These are phyloP conservation scores for Whitmania pigra DNA, from an alignment of 1,140 invertebrate genomes.

Conservation along the genomic window DNA sequence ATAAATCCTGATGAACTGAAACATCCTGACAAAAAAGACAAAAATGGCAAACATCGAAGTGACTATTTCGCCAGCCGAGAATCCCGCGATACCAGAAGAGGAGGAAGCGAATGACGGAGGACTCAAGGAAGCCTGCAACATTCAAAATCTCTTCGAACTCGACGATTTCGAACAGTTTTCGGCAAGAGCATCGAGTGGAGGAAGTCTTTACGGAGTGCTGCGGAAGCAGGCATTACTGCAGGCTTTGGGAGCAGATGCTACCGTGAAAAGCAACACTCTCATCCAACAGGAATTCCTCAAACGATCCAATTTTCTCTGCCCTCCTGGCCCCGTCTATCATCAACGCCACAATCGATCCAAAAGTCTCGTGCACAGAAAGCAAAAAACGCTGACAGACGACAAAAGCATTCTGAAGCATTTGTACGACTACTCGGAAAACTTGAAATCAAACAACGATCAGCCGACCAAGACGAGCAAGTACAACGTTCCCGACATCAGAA, in stretches of 20 bases:
- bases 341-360: slow-evolving; percentile 18
- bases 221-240: not conserved
- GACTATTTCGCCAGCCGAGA: too few relatives aligned
- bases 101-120: too few relatives aligned
- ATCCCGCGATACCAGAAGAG: too few relatives aligned
- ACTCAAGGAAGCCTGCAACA: slow-evolving; percentile 9
- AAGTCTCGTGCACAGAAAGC: slow-evolving; percentile 19
- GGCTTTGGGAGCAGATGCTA: too few relatives aligned
- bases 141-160: slow-evolving; percentile 5
- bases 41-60: too few relatives aligned
- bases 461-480: not conserved
- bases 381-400: slow-evolving; percentile 18
- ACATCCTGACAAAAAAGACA: too few relatives aligned
- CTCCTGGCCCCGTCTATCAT: not conserved
- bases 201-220: slow-evolving; percentile 22
- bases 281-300: not conserved
- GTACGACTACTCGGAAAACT: slow-evolving; percentile 20
- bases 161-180: slow-evolving; percentile 23
- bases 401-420: slow-evolving; percentile 18
- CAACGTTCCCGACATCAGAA: not conserved
- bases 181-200: slow-evolving; percentile 23
- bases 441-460: not conserved
- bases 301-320: not conserved
- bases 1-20: too few relatives aligned
- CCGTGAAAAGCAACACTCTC: not conserved